These are phyloP conservation scores for Cryptoblepharus egeriae DNA, from an alignment of 2,797 vertebrate genomes.

Conservation along the genomic window DNA sequence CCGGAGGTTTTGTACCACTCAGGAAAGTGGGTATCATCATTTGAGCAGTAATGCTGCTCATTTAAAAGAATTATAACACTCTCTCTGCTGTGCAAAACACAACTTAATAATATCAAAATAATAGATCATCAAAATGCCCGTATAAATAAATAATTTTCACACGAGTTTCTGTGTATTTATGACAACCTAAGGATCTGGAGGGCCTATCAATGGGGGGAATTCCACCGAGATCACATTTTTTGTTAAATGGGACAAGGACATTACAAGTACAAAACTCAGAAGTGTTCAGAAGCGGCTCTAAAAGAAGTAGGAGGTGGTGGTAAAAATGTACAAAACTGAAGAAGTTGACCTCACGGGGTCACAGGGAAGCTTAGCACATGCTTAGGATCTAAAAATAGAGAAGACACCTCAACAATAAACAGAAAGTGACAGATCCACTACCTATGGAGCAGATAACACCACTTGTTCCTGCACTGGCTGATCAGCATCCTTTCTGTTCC, in stretches of 20 bases:
- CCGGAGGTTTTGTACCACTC: too few species aligned
- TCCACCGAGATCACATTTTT: background rate
- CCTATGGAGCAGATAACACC: background rate
- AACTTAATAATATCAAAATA: background rate
- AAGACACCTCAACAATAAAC: background rate
- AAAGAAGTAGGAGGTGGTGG: background rate
- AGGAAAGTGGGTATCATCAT: too few species aligned
- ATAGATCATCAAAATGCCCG: background rate
- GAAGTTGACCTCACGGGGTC: background rate
- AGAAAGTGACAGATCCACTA: conserved; percentile 28
- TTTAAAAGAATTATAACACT: too few species aligned
- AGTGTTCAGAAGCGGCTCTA: background rate
- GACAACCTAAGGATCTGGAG: too few species aligned
- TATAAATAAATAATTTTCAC: background rate
- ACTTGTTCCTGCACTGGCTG: background rate
- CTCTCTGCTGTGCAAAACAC: too few species aligned
- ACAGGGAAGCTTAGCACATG: conserved; percentile 4
- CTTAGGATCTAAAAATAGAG: conserved; percentile 23
- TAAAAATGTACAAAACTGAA: background rate
- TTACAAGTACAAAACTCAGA: background rate
- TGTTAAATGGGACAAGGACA: background rate
- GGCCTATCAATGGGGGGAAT: background rate
- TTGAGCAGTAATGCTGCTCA: too few species aligned
- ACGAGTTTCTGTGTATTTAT: background rate
- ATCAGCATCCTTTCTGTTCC: background rate